These are phyloP conservation scores for Macroglossus sobrinus DNA, from an alignment of 2,113 vertebrate genomes.

Conservation along the genomic window DNA sequence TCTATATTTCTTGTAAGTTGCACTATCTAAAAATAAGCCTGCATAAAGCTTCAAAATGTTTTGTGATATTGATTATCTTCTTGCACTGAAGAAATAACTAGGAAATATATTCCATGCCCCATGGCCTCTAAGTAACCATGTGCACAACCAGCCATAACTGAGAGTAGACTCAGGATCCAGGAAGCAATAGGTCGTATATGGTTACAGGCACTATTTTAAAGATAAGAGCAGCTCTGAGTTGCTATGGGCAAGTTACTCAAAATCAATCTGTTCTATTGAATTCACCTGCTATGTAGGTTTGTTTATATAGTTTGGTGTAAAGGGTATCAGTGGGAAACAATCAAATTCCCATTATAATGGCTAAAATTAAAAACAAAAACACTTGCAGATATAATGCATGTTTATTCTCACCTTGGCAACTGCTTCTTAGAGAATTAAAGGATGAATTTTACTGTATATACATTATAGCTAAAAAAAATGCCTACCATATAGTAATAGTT, in stretches of 20 bases:
- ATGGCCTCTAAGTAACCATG: background rate
- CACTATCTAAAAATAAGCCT: background rate
- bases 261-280: background rate
- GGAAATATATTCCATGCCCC: background rate
- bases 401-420: background rate
- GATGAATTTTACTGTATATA: background rate
- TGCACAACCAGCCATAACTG: background rate
- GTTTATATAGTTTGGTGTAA: background rate
- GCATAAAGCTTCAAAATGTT: background rate
- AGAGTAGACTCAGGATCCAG: background rate
- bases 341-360: background rate
- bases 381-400: background rate
- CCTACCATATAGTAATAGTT: background rate
- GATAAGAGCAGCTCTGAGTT: background rate
- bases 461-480: background rate
- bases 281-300: background rate
- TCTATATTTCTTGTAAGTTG: background rate
- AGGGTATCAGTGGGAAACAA: background rate
- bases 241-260: background rate
- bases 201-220: background rate
- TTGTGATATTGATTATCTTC: background rate
- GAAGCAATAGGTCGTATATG: background rate
- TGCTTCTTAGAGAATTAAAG: background rate
- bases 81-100: background rate
- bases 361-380: background rate